Conservation (phyloP, 2,888 invertebrate genomes). For the Periphyllus acericola region DNA sequence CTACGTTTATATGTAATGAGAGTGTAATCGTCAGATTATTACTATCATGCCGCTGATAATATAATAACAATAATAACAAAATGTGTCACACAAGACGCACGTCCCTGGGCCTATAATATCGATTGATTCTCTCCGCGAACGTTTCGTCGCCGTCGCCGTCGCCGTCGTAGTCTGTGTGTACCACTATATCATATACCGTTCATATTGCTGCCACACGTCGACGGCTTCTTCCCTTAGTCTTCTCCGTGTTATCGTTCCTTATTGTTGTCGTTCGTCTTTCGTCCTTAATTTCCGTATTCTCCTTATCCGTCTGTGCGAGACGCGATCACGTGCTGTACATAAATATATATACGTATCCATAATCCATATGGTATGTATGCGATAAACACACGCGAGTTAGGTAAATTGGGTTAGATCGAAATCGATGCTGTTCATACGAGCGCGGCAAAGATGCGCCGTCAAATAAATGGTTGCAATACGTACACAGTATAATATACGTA, state of each 20-base stretch:
- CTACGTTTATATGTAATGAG: too few relatives aligned
- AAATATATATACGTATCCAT: too few relatives aligned
- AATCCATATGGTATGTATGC: too few relatives aligned
- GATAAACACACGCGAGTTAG: not conserved
- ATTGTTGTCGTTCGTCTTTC: not conserved
- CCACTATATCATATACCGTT: not conserved
- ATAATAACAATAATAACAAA: not conserved
- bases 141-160: not conserved
- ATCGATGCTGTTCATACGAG: not conserved
- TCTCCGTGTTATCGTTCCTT: too few relatives aligned
- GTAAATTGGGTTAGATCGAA: not conserved
- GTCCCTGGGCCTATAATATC: not conserved
- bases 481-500: too few relatives aligned
- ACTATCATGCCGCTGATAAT: too few relatives aligned
- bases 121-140: conserved; percentile 11
- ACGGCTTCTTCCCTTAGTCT: not conserved
- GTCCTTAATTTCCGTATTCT: not conserved
- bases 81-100: not conserved
- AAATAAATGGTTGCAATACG: not conserved
- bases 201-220: not conserved
- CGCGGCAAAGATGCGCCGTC: not conserved
- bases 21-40: too few relatives aligned
- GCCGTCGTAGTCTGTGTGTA: not conserved
- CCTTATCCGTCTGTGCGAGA: not conserved
- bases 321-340: too few relatives aligned